Evolutionary conservation across 2,113 vertebrate species (phyloP).

Genomic region (Nerophis ophidion): DNA sequence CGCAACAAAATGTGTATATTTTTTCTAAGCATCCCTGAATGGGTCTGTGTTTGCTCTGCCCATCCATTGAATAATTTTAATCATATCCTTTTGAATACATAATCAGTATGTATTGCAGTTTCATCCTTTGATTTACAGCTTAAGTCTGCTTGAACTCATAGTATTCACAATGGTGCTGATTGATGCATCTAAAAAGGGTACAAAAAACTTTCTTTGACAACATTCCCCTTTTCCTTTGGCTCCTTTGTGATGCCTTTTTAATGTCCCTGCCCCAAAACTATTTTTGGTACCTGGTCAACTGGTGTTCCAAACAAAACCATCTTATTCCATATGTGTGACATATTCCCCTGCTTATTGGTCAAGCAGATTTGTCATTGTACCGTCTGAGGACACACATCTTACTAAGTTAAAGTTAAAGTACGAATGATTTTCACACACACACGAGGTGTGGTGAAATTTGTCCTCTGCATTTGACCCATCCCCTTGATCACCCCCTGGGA

Average conservation of each 20-base stretch:
- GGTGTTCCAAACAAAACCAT: no score
- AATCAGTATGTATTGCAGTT: background rate
- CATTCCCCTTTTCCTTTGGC: background rate
- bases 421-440: no score
- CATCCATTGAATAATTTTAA: background rate
- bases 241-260: background rate
- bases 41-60: background rate
- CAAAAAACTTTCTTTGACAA: background rate
- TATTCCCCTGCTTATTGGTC: no score
- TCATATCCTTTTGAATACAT: background rate
- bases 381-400: no score
- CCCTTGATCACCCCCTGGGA: no score
- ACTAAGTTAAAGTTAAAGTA: no score
- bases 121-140: constrained; percentile 1
- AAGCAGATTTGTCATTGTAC: no score
- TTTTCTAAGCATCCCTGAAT: constrained; percentile 5
- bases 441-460: no score
- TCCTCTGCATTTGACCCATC: no score
- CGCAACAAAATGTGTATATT: background rate
- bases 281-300: no score
- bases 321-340: no score
- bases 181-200: background rate
- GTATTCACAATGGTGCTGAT: background rate
- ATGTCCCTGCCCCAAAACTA: no score
- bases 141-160: background rate